Evolutionary conservation across 2,113 vertebrate genomes (phyloP).

Genomic region (Sinocyclocheilus anshuiensis): DNA sequence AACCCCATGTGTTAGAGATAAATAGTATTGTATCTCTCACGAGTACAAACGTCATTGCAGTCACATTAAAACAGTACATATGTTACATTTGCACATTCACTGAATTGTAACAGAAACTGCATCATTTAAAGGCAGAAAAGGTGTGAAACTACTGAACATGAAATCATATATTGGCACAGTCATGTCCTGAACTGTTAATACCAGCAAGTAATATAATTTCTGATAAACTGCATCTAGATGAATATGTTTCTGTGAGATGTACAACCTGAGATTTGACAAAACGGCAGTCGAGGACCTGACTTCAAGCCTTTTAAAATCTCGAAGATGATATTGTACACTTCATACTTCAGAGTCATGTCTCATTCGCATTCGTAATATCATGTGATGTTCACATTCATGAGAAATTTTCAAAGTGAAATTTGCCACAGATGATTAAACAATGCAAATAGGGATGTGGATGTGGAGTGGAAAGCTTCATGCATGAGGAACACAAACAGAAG

Average conservation of each 20-base stretch:
- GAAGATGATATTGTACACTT: background rate
- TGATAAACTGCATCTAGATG: background rate
- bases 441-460: background rate
- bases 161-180: conserved; percentile 22
- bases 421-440: background rate
- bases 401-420: conserved; percentile 7
- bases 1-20: conserved; percentile 41
- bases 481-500: background rate
- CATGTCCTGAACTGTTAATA: conserved; percentile 11
- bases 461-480: background rate
- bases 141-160: background rate
- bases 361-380: background rate
- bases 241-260: conserved; percentile 13
- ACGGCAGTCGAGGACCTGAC: conserved; percentile 20
- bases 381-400: background rate
- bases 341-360: background rate
- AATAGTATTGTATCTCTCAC: conserved; percentile 55
- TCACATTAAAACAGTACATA: conserved; percentile 61
- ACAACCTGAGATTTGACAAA: conserved; percentile 65
- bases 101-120: conserved; percentile 51
- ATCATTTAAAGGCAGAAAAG: conserved; percentile 42
- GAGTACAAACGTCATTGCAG: conserved; percentile 23
- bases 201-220: conserved; percentile 2
- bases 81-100: conserved; percentile 66
- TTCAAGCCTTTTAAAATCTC: background rate